These are phyloP conservation scores for Altica lythri DNA, from an alignment of 2,888 invertebrate genomes.

Conservation along the genomic window DNA sequence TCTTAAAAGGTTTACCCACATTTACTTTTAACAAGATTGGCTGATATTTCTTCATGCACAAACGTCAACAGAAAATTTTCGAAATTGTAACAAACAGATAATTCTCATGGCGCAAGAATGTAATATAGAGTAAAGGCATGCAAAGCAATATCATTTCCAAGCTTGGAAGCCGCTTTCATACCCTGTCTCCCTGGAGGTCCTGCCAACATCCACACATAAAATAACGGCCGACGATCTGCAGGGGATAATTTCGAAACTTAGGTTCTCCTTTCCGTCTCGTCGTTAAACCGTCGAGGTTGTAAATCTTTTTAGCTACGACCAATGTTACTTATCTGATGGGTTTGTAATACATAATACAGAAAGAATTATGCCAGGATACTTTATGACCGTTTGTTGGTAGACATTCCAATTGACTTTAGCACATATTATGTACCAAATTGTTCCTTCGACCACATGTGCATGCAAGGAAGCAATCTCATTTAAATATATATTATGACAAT, in stretches of 20 bases:
- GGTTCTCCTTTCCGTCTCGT: conserved; percentile 29
- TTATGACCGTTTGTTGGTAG: no score
- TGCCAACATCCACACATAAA: conserved; percentile 26
- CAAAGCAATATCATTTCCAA: conserved; percentile 24
- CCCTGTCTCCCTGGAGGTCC: conserved; percentile 27
- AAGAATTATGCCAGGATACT: conserved; percentile 2
- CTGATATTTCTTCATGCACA: conserved; percentile 13
- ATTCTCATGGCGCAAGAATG: conserved; percentile 12
- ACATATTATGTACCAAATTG: no score
- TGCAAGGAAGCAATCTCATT: no score
- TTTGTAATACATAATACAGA: conserved; percentile 6
- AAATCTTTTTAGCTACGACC: conserved; percentile 31
- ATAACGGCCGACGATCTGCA: conserved; percentile 31
- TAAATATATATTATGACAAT: no score
- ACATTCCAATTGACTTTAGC: no score
- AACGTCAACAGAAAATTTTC: conserved; percentile 18
- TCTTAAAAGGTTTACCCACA: conserved; percentile 5
- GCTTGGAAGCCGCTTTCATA: conserved; percentile 24
- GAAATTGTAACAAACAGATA: conserved; percentile 13
- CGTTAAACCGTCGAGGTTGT: conserved; percentile 30
- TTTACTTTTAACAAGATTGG: conserved; percentile 12
- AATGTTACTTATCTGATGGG: conserved; percentile 7
- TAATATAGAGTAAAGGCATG: conserved; percentile 22
- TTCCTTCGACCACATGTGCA: no score
- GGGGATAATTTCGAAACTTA: conserved; percentile 35